These are phyloP conservation scores for Ceyx margarethae DNA, from an alignment of 2,113 vertebrate genomes.

Conservation along the genomic window DNA sequence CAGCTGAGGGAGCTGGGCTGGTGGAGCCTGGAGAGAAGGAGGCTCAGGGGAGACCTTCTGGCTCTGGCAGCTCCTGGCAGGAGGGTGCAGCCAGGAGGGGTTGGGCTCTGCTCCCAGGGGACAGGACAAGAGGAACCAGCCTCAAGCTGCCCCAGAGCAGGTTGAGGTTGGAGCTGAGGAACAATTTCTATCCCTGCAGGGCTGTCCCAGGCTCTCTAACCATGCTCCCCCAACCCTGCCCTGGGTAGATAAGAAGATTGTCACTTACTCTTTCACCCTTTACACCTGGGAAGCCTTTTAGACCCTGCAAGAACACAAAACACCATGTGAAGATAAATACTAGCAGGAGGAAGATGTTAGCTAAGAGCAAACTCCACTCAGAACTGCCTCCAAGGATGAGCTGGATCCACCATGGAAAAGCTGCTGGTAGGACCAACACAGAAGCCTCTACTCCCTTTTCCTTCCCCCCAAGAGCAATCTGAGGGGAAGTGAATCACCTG, in stretches of 20 bases:
- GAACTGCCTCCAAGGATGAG: not conserved
- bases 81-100: too few species aligned
- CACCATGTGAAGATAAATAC: not conserved
- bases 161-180: too few species aligned
- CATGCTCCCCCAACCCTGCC: fast-evolving
- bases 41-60: too few species aligned
- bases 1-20: too few species aligned
- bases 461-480: not conserved
- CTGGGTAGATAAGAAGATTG: fast-evolving
- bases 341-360: fast-evolving
- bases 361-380: not conserved
- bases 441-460: not conserved
- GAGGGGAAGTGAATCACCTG: not conserved
- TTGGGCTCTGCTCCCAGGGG: too few species aligned
- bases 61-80: too few species aligned
- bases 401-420: not conserved
- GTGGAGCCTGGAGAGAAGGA: too few species aligned
- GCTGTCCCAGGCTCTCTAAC: not conserved
- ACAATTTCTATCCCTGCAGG: too few species aligned
- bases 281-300: slow-evolving; percentile 75
- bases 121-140: too few species aligned
- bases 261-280: slow-evolving; percentile 84
- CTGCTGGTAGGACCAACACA: not conserved
- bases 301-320: slow-evolving; percentile 71
- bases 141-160: too few species aligned